Percentiles rank a stretch among this genome's conserved stretches.
These are phyloP conservation scores for Hypothenemus hampei DNA, from an alignment of 1,140 invertebrate genomes.

Conservation along the genomic window DNA sequence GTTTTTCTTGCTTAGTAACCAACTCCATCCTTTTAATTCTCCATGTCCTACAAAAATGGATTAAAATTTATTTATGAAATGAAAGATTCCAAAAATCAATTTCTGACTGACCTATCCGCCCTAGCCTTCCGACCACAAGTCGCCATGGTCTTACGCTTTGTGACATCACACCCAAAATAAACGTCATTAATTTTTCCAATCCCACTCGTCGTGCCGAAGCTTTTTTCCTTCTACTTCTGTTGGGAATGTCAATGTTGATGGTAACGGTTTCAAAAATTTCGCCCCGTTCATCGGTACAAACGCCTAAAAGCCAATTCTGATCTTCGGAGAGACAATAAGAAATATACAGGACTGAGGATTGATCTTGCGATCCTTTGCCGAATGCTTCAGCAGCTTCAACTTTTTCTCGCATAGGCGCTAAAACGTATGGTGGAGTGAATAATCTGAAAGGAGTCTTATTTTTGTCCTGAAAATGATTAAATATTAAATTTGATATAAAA, in stretches of 20 bases:
- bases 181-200: constrained; percentile 94
- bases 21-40: constrained; percentile 74
- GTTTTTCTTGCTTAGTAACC: constrained; percentile 86
- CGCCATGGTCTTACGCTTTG: constrained; percentile 90
- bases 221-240: constrained; percentile 77
- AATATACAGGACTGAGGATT: constrained; percentile 84
- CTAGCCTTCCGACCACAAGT: constrained; percentile 91
- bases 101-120: constrained; percentile 80
- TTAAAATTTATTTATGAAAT: too few relatives aligned
- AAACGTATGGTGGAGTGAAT: constrained; percentile 88
- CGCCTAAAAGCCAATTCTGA: constrained; percentile 89
- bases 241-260: constrained; percentile 94
- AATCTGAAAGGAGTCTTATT: constrained; percentile 74
- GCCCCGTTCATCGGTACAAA: constrained; percentile 90
- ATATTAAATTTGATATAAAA: too few relatives aligned
- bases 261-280: constrained; percentile 89
- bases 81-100: too few relatives aligned
- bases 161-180: constrained; percentile 90
- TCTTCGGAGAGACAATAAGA: constrained; percentile 96
- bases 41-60: constrained; percentile 30
- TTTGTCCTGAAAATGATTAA: constrained; percentile 63
- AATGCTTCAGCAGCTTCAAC: constrained; percentile 72
- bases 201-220: constrained; percentile 84
- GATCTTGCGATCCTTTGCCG: constrained; percentile 54
- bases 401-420: constrained; percentile 83